phyloP scores from a whole-genome alignment of 2,797 vertebrate genomes.

The Clamator glandarius region DNA sequence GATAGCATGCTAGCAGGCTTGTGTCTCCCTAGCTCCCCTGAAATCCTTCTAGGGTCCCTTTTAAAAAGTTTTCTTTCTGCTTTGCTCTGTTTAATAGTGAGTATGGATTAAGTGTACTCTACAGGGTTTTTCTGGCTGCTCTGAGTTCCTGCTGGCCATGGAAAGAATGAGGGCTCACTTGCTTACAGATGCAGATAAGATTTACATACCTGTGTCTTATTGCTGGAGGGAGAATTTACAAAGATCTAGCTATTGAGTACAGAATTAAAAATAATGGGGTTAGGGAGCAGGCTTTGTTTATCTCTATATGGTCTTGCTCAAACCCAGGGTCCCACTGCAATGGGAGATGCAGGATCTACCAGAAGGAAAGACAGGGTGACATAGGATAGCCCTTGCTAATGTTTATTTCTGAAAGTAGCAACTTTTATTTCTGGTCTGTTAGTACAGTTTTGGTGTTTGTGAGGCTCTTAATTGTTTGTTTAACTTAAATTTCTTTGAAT shows the following conservation, averaged over 20 bases:
- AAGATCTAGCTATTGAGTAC: background rate
- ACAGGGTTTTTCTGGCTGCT: background rate
- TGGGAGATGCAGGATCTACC: background rate
- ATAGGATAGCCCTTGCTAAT: background rate
- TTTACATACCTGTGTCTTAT: background rate
- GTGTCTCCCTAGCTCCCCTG: background rate
- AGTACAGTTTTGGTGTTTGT: background rate
- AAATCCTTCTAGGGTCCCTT: background rate
- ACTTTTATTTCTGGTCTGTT: background rate
- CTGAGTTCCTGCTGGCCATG: background rate
- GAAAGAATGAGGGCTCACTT: background rate
- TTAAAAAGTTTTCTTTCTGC: rapidly evolving
- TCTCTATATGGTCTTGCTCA: rapidly evolving
- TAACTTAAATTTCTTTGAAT: background rate
- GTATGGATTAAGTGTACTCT: rapidly evolving
- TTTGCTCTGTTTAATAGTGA: background rate
- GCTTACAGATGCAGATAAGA: background rate
- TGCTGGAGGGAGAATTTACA: background rate
- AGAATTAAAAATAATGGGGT: background rate
- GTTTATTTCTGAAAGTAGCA: background rate
- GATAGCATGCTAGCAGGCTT: background rate
- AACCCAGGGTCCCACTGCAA: no score
- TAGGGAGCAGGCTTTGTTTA: background rate
- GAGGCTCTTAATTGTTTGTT: background rate
- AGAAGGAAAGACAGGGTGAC: background rate